Percentiles rank a stretch among this genome's conserved stretches.
Evolutionary conservation across 2,888 invertebrate genomes (phyloP).

Genomic region (Zonitis immaculata): DNA sequence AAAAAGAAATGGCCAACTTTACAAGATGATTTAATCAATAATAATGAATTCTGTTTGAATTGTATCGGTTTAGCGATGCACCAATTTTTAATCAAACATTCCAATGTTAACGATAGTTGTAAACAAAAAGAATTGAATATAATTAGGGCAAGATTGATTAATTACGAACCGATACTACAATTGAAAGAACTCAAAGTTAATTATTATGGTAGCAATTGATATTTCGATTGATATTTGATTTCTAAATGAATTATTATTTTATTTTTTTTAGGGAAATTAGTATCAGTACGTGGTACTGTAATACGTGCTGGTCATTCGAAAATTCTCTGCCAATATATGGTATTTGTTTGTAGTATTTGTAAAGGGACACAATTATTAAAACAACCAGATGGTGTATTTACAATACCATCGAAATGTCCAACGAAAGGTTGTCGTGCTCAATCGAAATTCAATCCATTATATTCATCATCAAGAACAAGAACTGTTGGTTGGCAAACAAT

Average conservation of each 20-base stretch:
- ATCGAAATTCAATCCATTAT: conserved; percentile 59
- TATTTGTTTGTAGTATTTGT: conserved; percentile 72
- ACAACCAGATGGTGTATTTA: conserved; percentile 60
- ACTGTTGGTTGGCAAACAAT: conserved; percentile 77
- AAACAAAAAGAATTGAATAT: conserved; percentile 45
- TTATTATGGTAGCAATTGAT: conserved; percentile 59
- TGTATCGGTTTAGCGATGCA: conserved; percentile 76
- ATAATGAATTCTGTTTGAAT: conserved; percentile 63
- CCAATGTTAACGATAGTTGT: conserved; percentile 50
- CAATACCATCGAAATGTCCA: conserved; percentile 56
- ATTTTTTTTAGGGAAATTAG: conserved; percentile 59
- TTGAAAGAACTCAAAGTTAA: conserved; percentile 67
- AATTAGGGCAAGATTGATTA: conserved; percentile 56
- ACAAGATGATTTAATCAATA: conserved; percentile 58
- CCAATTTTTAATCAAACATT: conserved; percentile 50
- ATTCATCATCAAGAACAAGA: conserved; percentile 65
- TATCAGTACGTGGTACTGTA: conserved; percentile 79
- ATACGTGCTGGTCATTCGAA: conserved; percentile 73
- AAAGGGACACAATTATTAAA: conserved; percentile 60
- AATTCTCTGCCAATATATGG: conserved; percentile 69
- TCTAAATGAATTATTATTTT: conserved; percentile 2
- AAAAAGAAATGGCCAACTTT: conserved; percentile 53
- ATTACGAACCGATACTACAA: conserved; percentile 63
- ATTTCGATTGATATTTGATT: too few relatives aligned
- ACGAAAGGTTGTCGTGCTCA: conserved; percentile 54